These are phyloP conservation scores for Colletes gigas DNA, from an alignment of 1,140 invertebrate species.

Conservation along the genomic window DNA sequence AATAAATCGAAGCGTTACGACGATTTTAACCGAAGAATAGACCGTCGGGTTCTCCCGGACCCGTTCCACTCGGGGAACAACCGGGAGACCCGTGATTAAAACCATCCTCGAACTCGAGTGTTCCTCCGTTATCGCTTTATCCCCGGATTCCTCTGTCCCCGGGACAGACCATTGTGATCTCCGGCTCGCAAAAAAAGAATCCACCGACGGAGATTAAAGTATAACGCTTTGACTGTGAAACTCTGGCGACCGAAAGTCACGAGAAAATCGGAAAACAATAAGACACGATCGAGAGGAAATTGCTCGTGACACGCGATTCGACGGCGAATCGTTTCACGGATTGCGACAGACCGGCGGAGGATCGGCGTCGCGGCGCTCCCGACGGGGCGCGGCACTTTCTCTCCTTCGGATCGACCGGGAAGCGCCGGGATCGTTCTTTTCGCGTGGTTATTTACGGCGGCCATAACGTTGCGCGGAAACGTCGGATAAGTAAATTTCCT, in stretches of 20 bases:
- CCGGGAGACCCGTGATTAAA: neutral
- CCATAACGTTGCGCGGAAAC: constrained; percentile 39
- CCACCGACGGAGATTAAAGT: no score
- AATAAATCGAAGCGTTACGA: constrained; percentile 43
- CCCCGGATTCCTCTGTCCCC: neutral
- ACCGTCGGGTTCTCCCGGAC: neutral
- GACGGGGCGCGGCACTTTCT: constrained; percentile 72
- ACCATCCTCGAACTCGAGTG: neutral
- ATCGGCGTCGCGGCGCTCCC: constrained; percentile 46
- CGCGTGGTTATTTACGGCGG: constrained; percentile 20
- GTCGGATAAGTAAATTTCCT: constrained; percentile 23
- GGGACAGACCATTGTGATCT: neutral
- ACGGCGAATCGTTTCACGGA: no score
- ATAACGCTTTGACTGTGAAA: no score
- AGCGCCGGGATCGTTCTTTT: constrained; percentile 22
- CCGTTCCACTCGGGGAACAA: neutral
- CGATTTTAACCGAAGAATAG: constrained; percentile 12
- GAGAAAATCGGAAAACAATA: no score
- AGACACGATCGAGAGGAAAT: neutral
- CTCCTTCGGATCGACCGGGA: constrained; percentile 34
- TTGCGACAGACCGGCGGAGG: neutral
- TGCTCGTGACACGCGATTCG: neutral
- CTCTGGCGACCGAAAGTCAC: no score
- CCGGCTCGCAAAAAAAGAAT: neutral
- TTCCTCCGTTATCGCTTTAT: neutral